Conservation (phyloP, 2,113 vertebrate genomes). For the Lophura nycthemera region DNA sequence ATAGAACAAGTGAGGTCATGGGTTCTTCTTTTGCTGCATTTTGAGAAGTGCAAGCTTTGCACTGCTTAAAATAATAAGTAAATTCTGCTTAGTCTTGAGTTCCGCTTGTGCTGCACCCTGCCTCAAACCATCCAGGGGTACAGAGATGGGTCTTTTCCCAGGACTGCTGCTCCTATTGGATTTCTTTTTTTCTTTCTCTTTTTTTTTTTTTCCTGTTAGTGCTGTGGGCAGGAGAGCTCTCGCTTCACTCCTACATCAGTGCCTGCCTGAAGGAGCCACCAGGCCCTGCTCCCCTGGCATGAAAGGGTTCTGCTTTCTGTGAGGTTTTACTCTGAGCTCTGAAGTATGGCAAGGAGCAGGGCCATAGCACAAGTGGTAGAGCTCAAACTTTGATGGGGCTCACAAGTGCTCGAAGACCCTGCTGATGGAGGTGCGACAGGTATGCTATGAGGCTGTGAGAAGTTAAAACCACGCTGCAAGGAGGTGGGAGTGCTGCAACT, state of each 20-base stretch:
- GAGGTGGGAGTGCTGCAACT: neutral
- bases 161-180: neutral
- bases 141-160: neutral
- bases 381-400: neutral
- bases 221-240: neutral
- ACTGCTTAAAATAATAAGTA: slow-evolving; percentile 9
- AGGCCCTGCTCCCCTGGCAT: neutral
- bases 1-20: neutral
- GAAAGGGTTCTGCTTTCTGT: neutral
- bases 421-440: neutral
- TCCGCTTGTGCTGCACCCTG: neutral
- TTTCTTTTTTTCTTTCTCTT: neutral
- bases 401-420: neutral
- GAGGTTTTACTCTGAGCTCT: neutral
- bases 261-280: neutral
- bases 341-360: neutral
- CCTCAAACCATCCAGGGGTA: neutral
- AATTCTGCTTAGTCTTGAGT: neutral
- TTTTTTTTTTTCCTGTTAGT: neutral
- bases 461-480: neutral
- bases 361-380: fast-evolving
- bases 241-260: neutral
- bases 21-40: neutral
- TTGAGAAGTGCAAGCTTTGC: slow-evolving; percentile 8
- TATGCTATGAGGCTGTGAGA: neutral